These are phyloP conservation scores for Hippocampus guttulatus DNA, from an alignment of 2,113 vertebrate species.

Conservation along the genomic window DNA sequence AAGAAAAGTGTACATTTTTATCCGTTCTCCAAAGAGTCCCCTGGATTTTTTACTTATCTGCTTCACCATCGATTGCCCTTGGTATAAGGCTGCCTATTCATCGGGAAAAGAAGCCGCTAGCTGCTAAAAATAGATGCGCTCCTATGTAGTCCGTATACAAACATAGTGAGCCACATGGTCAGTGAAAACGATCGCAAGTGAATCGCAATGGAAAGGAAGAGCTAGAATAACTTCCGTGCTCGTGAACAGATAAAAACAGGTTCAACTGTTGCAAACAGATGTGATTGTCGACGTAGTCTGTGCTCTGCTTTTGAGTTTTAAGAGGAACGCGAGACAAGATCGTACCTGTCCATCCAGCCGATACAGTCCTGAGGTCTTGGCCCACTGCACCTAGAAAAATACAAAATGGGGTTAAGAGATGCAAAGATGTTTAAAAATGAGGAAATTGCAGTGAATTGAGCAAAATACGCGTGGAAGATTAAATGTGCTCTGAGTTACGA, in stretches of 20 bases:
- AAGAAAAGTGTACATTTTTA: conserved; percentile 3
- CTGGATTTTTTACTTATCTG: background rate
- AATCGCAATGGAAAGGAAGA: background rate
- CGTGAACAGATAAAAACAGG: background rate
- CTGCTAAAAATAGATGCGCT: background rate
- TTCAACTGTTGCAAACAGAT: background rate
- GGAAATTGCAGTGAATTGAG: background rate
- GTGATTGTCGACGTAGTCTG: background rate
- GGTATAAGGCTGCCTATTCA: conserved; percentile 2
- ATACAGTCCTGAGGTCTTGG: conserved; percentile 92
- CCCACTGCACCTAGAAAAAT: conserved; percentile 83
- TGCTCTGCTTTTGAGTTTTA: background rate
- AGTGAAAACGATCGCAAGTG: background rate
- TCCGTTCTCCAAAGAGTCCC: background rate
- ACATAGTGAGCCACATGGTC: background rate
- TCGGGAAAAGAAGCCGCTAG: background rate
- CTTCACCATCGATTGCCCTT: conserved; percentile 1
- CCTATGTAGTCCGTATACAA: too few species aligned
- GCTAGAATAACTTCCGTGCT: background rate
- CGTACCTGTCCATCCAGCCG: conserved; percentile 98
- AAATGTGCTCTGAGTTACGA: too few species aligned
- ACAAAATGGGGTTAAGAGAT: conserved; percentile 7
- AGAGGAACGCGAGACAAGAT: background rate
- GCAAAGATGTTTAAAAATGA: background rate
- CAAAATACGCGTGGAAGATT: background rate